Percentiles rank a stretch among this genome's conserved stretches.
Conservation (phyloP, 2,797 vertebrate species). For the Remorina albescens region DNA sequence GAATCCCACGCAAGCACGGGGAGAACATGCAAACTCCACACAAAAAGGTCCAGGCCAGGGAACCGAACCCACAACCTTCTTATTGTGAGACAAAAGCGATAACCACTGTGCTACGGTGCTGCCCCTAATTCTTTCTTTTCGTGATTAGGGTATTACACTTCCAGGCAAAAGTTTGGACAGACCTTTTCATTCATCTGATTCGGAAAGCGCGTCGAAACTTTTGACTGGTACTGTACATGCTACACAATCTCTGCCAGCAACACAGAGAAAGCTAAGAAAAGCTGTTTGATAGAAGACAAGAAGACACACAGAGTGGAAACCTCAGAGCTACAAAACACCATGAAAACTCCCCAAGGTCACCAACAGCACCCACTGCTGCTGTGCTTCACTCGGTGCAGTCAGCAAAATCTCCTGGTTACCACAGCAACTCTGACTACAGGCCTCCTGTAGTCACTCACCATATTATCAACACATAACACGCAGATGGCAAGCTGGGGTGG, state of each 20-base stretch:
- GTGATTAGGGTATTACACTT: neutral
- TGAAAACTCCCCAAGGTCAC: conserved; percentile 81
- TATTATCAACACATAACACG: conserved; percentile 52
- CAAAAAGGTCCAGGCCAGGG: no score
- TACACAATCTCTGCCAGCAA: neutral
- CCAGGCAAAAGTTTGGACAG: no score
- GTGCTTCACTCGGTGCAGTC: conserved; percentile 54
- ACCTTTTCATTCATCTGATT: no score
- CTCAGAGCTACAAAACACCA: conserved; percentile 58
- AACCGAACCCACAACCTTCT: no score
- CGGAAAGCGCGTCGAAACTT: no score
- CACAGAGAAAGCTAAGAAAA: neutral
- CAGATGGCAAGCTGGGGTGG: conserved; percentile 48
- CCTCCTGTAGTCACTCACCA: conserved; percentile 61
- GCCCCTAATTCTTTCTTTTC: neutral
- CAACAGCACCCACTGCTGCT: conserved; percentile 57
- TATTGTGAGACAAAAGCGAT: no score
- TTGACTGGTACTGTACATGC: no score
- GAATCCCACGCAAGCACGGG: no score
- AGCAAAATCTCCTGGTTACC: conserved; percentile 76
- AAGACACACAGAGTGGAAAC: conserved; percentile 27
- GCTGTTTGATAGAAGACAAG: conserved; percentile 15
- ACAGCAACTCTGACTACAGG: conserved; percentile 81
- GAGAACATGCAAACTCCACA: no score
- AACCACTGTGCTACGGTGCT: no score